Base-by-base conservation (phyloP, 2,113 vertebrate genomes). In the Suricata suricatta region DNA sequence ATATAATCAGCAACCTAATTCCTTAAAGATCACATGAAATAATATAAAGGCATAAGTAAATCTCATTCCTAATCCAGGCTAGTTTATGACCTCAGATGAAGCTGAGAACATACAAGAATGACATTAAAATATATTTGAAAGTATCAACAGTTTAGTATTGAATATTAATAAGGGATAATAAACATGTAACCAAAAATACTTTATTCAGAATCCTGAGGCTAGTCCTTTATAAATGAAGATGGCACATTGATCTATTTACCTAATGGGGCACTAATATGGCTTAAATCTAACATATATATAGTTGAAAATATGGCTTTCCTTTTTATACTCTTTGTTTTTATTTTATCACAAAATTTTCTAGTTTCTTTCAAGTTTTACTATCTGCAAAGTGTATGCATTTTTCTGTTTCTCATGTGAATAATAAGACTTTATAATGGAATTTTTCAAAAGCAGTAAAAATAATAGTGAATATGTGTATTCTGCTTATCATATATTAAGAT, bases 401-500 rank as follows among this genome's bases (percentile, higher is more conserved):
- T 74, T 72, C 7, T 90, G 17, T 3, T 88, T 88, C 77, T 77
- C 21, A n/a, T 76, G 25, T 92, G 21, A 81, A 47, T 41, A 88
- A 71, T 17, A 97, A 82, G 41, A 35, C 25, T 95, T 52, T 90
- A 87, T 94, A 97, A 95, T 93, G 95, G 60, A 66, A 83, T 85
- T 95, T 96, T 96, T 95, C 69, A 93, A 95, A 97, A 84, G 16
- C 63, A 97, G 95, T 71, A 94, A 81, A 89, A 94, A 66, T 21
- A 95, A 77, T 98, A 31, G n/a, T 97, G 83, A 93, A 95, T 98
- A 98, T 92, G 66, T 95, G 7, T 97, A 79, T 93, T 95, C 87
- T 96, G 64, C 64, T 93, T 96, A 95, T 97, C 90, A 95, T 57
- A 93, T 90, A 88, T 95, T 96, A 81, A 89, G 81, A 88, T 97